Conservation (phyloP, 2,888 invertebrate genomes). For the Prenolepis imparis region DNA sequence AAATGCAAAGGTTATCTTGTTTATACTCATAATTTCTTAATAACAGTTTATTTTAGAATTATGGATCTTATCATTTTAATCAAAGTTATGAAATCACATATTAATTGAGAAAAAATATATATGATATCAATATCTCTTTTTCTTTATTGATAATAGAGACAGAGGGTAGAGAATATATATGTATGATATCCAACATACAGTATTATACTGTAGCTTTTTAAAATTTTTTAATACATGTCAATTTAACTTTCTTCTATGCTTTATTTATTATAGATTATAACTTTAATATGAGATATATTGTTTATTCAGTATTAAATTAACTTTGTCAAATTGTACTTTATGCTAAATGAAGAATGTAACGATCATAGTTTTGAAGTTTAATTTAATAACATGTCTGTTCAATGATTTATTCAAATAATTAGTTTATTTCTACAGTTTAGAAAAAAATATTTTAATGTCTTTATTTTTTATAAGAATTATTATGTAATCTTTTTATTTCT, state of each 20-base stretch:
- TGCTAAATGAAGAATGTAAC: too few relatives aligned
- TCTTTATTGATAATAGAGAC: not conserved
- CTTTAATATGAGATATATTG: not conserved
- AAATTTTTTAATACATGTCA: not conserved
- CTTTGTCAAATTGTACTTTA: not conserved
- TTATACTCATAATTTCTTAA: not conserved
- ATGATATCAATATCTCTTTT: constrained; percentile 4
- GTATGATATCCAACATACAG: constrained; percentile 10
- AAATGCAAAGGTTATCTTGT: not conserved
- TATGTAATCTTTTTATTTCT: not conserved
- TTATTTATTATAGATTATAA: not conserved
- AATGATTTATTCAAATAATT: not conserved
- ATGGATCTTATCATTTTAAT: not conserved
- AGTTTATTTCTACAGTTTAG: not conserved
- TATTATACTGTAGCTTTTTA: not conserved
- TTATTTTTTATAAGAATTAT: not conserved
- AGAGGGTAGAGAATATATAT: not conserved
- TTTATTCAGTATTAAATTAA: constrained; percentile 1
- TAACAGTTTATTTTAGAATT: not conserved
- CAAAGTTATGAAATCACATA: not conserved
- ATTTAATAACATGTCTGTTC: too few relatives aligned
- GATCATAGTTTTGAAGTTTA: too few relatives aligned
- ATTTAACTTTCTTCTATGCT: not conserved
- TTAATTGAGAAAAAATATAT: constrained; percentile 4
- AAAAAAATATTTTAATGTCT: not conserved